Conservation (phyloP, 2,113 vertebrate species). For the Alligator mississippiensis region DNA sequence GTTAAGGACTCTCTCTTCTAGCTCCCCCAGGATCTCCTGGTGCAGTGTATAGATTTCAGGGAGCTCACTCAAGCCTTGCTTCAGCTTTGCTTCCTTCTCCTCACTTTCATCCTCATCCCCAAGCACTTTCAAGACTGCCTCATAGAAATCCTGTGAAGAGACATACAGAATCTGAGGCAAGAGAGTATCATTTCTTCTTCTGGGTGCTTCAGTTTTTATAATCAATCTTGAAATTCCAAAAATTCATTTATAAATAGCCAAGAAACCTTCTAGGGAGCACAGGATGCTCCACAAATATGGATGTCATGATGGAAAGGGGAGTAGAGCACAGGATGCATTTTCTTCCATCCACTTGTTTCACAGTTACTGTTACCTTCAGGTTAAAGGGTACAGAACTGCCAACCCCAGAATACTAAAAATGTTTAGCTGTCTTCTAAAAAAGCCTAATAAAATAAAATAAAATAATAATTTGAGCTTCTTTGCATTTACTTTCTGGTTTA, state of each 20-base stretch:
- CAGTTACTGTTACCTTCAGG: neutral
- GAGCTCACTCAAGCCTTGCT: slow-evolving; percentile 86
- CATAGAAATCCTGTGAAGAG: slow-evolving; percentile 87
- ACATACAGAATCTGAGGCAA: neutral
- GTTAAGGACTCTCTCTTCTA: slow-evolving; percentile 85
- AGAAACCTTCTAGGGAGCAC: neutral
- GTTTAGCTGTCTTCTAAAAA: too few relatives aligned
- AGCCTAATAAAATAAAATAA: neutral
- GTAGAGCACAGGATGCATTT: neutral
- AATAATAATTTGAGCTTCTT: neutral
- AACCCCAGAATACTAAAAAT: neutral
- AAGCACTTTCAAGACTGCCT: slow-evolving; percentile 79
- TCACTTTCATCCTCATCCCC: slow-evolving; percentile 78
- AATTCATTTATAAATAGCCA: neutral
- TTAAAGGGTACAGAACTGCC: neutral
- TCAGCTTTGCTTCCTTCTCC: slow-evolving; percentile 82
- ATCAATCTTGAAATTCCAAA: neutral
- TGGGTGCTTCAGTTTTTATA: neutral
- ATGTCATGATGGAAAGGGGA: neutral
- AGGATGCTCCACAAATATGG: neutral
- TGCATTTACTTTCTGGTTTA: neutral
- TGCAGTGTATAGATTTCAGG: slow-evolving; percentile 89
- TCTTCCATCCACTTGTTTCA: neutral
- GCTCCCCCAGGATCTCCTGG: slow-evolving; percentile 84
- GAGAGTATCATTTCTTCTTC: neutral